These are phyloP conservation scores for Apaloderma vittatum DNA, from an alignment of 2,113 vertebrate genomes.

Conservation along the genomic window DNA sequence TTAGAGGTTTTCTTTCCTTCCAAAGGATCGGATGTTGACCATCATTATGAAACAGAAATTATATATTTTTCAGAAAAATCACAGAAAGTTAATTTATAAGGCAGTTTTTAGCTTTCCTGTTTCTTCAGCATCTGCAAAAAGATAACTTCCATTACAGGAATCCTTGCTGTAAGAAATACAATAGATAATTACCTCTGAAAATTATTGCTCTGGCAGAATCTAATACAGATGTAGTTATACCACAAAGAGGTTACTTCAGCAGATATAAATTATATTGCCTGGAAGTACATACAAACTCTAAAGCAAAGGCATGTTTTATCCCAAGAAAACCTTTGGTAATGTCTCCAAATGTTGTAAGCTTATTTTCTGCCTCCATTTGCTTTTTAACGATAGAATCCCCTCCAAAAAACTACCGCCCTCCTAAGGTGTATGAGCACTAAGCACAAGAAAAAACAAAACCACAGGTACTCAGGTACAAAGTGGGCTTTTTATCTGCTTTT, in stretches of 20 bases:
- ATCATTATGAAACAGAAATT: not conserved
- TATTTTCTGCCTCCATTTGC: not conserved
- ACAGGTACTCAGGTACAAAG: not conserved
- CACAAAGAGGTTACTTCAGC: not conserved
- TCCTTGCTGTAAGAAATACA: not conserved
- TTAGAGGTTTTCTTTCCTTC: not conserved
- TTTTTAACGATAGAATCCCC: not conserved
- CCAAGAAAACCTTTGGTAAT: fast-evolving
- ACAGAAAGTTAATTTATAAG: not conserved
- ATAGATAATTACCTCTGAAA: not conserved
- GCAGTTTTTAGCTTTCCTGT: not conserved
- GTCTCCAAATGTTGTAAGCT: not conserved
- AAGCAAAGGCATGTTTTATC: not conserved
- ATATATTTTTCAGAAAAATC: not conserved
- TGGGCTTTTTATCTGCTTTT: not conserved
- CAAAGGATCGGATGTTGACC: not conserved
- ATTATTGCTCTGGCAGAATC: not conserved
- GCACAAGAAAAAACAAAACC: not conserved
- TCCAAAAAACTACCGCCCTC: not conserved
- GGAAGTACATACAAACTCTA: not conserved
- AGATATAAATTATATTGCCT: not conserved
- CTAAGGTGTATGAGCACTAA: not conserved
- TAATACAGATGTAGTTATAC: not conserved
- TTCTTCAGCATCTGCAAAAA: not conserved
- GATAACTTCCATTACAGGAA: not conserved